Percentiles rank a stretch among this genome's conserved stretches.
These are phyloP conservation scores for Mormoops blainvillei DNA, from an alignment of 2,113 vertebrate genomes.

Conservation along the genomic window DNA sequence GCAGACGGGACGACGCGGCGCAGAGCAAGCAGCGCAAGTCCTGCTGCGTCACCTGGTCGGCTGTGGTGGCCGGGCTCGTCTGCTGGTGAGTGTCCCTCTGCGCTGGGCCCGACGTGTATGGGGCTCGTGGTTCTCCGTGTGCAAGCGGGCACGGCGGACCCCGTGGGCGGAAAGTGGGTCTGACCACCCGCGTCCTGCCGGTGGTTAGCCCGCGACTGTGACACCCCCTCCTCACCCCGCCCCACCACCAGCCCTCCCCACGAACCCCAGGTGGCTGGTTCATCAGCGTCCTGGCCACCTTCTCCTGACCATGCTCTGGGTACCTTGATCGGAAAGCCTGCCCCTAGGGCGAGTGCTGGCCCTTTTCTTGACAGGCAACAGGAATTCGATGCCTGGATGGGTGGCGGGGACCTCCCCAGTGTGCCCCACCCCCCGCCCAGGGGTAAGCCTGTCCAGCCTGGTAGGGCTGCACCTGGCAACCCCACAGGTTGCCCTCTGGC, in stretches of 20 bases:
- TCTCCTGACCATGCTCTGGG: background rate
- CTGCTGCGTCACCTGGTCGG: conserved; percentile 93
- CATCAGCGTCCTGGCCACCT: background rate
- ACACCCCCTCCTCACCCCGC: too few relatives aligned
- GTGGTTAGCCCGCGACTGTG: rapidly evolving
- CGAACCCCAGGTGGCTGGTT: background rate
- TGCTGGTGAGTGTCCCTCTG: conserved; percentile 87
- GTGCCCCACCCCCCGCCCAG: rapidly evolving
- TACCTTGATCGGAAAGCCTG: background rate
- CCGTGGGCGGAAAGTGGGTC: background rate
- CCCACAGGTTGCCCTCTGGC: background rate
- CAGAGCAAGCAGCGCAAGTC: conserved; percentile 86
- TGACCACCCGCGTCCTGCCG: background rate
- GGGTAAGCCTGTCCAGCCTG: background rate
- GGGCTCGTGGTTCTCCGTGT: background rate
- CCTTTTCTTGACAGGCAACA: background rate
- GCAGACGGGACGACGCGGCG: conserved; percentile 74
- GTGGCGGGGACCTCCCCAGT: background rate
- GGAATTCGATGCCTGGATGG: background rate
- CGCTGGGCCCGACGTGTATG: rapidly evolving
- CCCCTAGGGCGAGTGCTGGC: background rate
- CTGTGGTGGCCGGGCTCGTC: conserved; percentile 88
- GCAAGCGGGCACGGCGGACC: rapidly evolving
- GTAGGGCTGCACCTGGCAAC: background rate
- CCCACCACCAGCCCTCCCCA: background rate